These are phyloP conservation scores for Prenolepis imparis DNA, from an alignment of 2,888 invertebrate genomes.

Conservation along the genomic window DNA sequence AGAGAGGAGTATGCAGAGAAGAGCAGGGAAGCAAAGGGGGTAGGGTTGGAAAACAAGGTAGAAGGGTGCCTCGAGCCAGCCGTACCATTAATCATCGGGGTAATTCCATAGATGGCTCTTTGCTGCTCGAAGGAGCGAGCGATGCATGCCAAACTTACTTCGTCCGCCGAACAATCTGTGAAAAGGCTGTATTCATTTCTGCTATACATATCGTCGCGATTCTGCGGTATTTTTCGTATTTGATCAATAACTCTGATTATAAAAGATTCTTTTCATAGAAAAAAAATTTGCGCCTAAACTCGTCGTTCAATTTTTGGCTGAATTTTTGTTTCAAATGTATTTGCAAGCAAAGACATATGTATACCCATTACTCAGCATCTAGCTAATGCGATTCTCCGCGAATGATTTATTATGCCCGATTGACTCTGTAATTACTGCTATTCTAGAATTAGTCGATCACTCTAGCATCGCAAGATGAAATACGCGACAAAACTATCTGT, in stretches of 20 bases:
- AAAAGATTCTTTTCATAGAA: neutral
- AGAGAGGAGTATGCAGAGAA: neutral
- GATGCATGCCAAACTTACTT: constrained; percentile 84
- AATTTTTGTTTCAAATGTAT: neutral
- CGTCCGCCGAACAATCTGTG: constrained; percentile 79
- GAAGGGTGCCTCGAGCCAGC: constrained; percentile 74
- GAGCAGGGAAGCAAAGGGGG: neutral
- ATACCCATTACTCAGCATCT: too few species aligned
- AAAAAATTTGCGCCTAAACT: neutral
- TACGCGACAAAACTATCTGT: constrained; percentile 52
- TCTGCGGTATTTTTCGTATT: constrained; percentile 12
- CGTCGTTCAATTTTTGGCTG: constrained; percentile 16
- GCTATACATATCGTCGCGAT: neutral
- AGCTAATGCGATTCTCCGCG: neutral
- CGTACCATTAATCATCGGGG: constrained; percentile 85
- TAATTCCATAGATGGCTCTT: constrained; percentile 86
- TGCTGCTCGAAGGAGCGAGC: constrained; percentile 83
- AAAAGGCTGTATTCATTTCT: constrained; percentile 68
- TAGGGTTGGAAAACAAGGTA: constrained; percentile 51
- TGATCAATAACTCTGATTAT: neutral
- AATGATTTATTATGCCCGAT: neutral
- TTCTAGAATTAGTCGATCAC: constrained; percentile 7
- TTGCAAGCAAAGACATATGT: neutral
- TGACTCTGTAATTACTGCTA: constrained; percentile 4
- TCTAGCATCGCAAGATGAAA: constrained; percentile 13